A percentile compares a stretch with the other conserved stretches of the same genome.
phyloP scores from a whole-genome alignment of 2,888 invertebrate species.

The Rhagonycha fulva region DNA sequence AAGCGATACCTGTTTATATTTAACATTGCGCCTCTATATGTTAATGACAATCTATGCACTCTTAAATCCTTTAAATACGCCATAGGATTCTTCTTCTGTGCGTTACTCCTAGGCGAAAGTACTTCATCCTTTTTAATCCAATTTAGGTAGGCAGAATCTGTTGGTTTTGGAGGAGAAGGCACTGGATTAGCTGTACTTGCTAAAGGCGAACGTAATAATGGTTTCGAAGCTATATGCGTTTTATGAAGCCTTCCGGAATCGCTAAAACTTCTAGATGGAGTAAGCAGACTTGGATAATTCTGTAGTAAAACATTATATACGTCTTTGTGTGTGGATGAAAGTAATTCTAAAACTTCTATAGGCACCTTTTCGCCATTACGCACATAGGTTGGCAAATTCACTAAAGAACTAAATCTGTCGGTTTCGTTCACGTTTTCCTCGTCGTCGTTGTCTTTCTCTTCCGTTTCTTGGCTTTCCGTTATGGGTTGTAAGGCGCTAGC shows the following conservation, averaged over 20 bases:
- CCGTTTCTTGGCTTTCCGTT: slow-evolving; percentile 52
- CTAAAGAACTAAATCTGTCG: slow-evolving; percentile 75
- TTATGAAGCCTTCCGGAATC: slow-evolving; percentile 64
- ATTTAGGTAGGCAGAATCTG: slow-evolving; percentile 59
- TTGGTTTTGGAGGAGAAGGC: slow-evolving; percentile 48
- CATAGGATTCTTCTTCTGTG: slow-evolving; percentile 57
- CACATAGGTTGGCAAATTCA: slow-evolving; percentile 84
- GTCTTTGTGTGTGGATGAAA: slow-evolving; percentile 67
- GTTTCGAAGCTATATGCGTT: slow-evolving; percentile 43
- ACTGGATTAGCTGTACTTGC: slow-evolving; percentile 50
- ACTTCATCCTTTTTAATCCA: slow-evolving; percentile 62
- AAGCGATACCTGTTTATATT: slow-evolving; percentile 81
- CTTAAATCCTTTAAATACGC: slow-evolving; percentile 75
- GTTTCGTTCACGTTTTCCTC: slow-evolving; percentile 46
- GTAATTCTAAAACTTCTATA: slow-evolving; percentile 73
- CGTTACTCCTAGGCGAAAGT: slow-evolving; percentile 49
- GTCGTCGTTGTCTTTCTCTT: slow-evolving; percentile 28
- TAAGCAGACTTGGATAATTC: slow-evolving; percentile 74
- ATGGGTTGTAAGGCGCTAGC: slow-evolving; percentile 61
- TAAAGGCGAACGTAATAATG: slow-evolving; percentile 47
- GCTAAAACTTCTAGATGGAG: slow-evolving; percentile 75
- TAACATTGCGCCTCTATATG: slow-evolving; percentile 84
- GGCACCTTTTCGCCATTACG: slow-evolving; percentile 78
- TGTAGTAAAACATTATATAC: slow-evolving; percentile 74
- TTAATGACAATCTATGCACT: slow-evolving; percentile 77